Evolutionary conservation across 1,140 invertebrate genomes (phyloP).

Genomic region (Paraescarpia echinospica): DNA sequence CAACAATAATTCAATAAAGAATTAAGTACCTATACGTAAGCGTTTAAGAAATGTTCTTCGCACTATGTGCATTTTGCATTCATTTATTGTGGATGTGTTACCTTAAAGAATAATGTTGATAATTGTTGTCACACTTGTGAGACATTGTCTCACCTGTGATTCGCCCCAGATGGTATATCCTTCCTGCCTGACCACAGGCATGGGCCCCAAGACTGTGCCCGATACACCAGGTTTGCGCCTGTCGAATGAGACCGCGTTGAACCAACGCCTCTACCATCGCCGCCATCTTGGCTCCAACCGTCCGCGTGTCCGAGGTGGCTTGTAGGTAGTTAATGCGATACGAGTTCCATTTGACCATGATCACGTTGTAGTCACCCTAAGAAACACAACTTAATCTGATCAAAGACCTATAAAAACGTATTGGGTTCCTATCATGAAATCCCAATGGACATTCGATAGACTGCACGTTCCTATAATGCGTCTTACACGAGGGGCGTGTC

Average conservation of each 20-base stretch:
- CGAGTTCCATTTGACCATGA: slow-evolving; percentile 63
- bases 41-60: too few relatives aligned
- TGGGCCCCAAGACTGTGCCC: slow-evolving; percentile 55
- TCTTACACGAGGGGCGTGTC: too few relatives aligned
- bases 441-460: too few relatives aligned
- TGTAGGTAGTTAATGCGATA: slow-evolving; percentile 58
- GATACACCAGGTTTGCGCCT: slow-evolving; percentile 42
- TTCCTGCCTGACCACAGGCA: slow-evolving; percentile 48
- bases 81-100: too few relatives aligned
- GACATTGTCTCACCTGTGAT: slow-evolving; percentile 64
- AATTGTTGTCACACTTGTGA: neutral
- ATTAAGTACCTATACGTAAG: too few relatives aligned
- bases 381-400: neutral
- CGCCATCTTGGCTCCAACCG: slow-evolving; percentile 59
- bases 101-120: neutral
- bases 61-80: too few relatives aligned
- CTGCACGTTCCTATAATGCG: too few relatives aligned
- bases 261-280: slow-evolving; percentile 20
- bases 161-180: slow-evolving; percentile 68
- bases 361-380: slow-evolving; percentile 65
- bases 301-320: slow-evolving; percentile 30
- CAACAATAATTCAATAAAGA: too few relatives aligned
- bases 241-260: neutral
- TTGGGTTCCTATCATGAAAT: too few relatives aligned
- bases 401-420: too few relatives aligned